Base-by-base conservation (phyloP, 2,888 invertebrate genomes). In the Aphidius colemani region DNA sequence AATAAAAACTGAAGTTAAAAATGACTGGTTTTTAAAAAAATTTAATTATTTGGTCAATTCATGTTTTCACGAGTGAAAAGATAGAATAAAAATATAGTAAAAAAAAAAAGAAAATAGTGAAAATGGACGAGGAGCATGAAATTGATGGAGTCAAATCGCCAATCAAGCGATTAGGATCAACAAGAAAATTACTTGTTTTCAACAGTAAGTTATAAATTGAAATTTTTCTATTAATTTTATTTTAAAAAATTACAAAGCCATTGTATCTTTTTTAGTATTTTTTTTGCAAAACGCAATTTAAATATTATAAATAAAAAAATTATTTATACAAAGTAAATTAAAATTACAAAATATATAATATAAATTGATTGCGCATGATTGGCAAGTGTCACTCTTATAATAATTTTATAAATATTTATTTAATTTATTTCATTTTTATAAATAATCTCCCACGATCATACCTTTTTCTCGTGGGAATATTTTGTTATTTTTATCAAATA, bases 111-210 rank as follows among this genome's bases (percentile, higher is more conserved):
- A 49, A 45, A 30, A 51, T 53, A 9, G 60, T 65, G 39, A 69
- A 74, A 60, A 83, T 82, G 78, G 88, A 91, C 86, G 91, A 91
- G 83, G 91, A 91, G 79, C 89, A 89, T 77, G 91, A 91, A 75
- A 85, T 87, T 80, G 90, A 91, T 83, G 83, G 81, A 57, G 86
- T 90, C 70, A 90, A 90, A 78, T 92, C 92, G 71, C 92, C 92
- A 57, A 92, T 92, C 84, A 90, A 90, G 82, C 85, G 92, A 67
- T 87, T 92, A 70, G 92, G 92, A 76, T 92, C 92, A 69, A 92
- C 92, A 61, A 87, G 92, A 79, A 92, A 92, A 84, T 86, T 92
- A 70, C 86, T 92, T 53, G 88, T 91, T 66, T 92, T 91, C 76
- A 91, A 89, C 82, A 91, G 92, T 92, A 81, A 90, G 91, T 89